These are phyloP conservation scores for Calephelis virginiensis DNA, from an alignment of 1,140 invertebrate species.

Conservation along the genomic window DNA sequence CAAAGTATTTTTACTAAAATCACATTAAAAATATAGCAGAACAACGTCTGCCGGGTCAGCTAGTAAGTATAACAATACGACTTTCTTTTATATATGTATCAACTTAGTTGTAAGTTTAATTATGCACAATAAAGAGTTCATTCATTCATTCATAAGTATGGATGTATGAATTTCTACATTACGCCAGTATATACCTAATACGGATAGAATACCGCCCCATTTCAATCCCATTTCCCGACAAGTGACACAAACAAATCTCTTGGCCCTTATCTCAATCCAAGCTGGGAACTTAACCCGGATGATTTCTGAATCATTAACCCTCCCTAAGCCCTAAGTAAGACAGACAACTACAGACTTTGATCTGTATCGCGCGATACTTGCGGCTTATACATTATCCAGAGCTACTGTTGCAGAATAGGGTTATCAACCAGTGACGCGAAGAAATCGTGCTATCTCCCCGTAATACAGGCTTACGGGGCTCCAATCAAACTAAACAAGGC, in stretches of 20 bases:
- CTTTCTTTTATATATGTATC: no score
- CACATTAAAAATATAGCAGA: no score
- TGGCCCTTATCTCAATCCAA: constrained; percentile 72
- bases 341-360: constrained; percentile 74
- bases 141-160: no score
- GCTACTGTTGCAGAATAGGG: constrained; percentile 57
- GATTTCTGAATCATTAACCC: constrained; percentile 76
- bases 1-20: no score
- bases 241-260: constrained; percentile 72
- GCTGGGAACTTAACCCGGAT: constrained; percentile 70
- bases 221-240: constrained; percentile 22
- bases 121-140: no score
- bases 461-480: constrained; percentile 66
- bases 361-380: constrained; percentile 67
- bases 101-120: no score
- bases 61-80: no score
- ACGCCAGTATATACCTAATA: neutral
- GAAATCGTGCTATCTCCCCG: constrained; percentile 71
- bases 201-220: neutral
- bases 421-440: constrained; percentile 70
- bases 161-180: no score
- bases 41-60: no score
- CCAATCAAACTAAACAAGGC: constrained; percentile 76
- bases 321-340: constrained; percentile 70
- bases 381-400: constrained; percentile 68